Base-by-base conservation (phyloP, 2,113 vertebrate species). In the Struthidea cinerea region DNA sequence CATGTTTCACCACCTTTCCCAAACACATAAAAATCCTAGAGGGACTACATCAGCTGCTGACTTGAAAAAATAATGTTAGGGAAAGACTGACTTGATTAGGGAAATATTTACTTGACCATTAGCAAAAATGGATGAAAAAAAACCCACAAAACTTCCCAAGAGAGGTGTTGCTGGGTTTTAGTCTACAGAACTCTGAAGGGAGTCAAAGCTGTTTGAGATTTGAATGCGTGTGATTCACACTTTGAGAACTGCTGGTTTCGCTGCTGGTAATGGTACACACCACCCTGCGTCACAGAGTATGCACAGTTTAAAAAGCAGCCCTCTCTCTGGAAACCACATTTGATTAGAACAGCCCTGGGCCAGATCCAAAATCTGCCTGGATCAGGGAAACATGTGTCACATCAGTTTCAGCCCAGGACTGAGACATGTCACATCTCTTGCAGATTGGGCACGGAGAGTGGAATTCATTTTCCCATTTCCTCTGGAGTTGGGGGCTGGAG, bases 401-500 rank as follows among this genome's bases (percentile, higher is more conserved):
- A 78, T 86, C 24, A n/a, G 76, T 56, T 94, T 88, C 76, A 93
- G 85, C 37, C 53, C 76, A 57, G 92, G 92, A 90, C 85, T 20
- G 9, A 95, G 87, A 93, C 26, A 16, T 90, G 85, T 88, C 92
- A 91, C 95, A 96, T 84, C 68, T 63, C 85, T 74, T 68, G 67
- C 69, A 94, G 81, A 92, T 42, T 90, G 87, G 85, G 67, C 94
- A 93, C 26, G 1, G 39, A 74, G 76, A 93, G 68, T 93, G 85
- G 92, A 93, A 91, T 77, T 94, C 47, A 92, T 95, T 94, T 93
- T 84, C 82, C 87, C 68, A 74, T 90, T 93, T 95, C 79, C 85
- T 80, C 85, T 80, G 56, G 83, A 90, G 88, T 23, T 67, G 47
- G 56, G 82, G 55, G 47, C 42, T 93, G 64, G 68, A 90, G 73